These are phyloP conservation scores for Takifugu ocellatus DNA, from an alignment of 2,797 vertebrate species.

Conservation along the genomic window DNA sequence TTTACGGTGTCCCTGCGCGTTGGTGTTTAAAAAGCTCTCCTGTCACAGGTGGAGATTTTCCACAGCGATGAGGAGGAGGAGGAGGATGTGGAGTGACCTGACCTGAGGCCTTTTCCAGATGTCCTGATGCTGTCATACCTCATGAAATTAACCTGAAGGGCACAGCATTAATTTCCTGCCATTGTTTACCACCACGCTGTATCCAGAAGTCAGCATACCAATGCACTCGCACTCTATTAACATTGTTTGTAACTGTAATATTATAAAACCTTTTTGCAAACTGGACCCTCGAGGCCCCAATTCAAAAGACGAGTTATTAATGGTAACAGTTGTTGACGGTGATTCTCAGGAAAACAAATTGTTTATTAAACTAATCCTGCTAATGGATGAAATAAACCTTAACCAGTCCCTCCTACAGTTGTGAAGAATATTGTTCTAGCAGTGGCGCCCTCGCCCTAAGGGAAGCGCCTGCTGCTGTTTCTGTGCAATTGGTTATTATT, in stretches of 20 bases:
- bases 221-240: neutral
- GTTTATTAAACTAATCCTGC: neutral
- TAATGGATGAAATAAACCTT: neutral
- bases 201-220: too few species aligned
- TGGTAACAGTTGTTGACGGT: too few species aligned
- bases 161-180: neutral
- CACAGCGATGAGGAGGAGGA: conserved; percentile 41
- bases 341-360: too few species aligned
- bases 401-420: neutral
- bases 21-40: neutral
- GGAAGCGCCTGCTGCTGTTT: neutral
- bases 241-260: neutral
- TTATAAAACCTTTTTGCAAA: neutral
- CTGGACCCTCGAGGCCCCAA: neutral
- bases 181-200: neutral
- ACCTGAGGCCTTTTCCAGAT: too few species aligned
- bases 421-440: neutral
- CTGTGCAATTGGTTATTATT: too few species aligned
- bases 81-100: neutral
- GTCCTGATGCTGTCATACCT: too few species aligned
- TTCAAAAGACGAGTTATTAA: too few species aligned
- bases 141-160: too few species aligned
- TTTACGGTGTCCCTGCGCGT: neutral
- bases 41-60: conserved; percentile 71
- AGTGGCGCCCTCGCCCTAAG: neutral